phyloP scores from a whole-genome alignment of 1,140 invertebrate genomes.

The Diachasma alloeum region DNA sequence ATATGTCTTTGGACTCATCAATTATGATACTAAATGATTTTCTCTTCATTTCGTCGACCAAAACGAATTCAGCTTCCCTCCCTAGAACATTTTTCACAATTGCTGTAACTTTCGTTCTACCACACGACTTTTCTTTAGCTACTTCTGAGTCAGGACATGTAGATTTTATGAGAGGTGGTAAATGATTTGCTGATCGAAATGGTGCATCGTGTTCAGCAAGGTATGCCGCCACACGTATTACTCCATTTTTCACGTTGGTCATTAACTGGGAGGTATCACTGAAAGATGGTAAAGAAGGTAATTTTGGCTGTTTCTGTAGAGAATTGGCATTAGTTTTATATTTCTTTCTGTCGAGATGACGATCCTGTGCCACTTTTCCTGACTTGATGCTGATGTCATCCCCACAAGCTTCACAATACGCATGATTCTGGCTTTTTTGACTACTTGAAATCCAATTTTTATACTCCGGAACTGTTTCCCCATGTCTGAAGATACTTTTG shows the following conservation, averaged over 20 bases:
- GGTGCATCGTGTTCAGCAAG: background rate
- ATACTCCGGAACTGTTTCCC: background rate
- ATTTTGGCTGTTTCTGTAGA: background rate
- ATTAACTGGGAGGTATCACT: background rate
- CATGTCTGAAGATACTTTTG: constrained; percentile 11
- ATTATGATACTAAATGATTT: constrained; percentile 56
- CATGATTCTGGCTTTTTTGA: background rate
- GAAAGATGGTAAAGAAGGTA: background rate
- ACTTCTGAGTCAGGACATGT: constrained; percentile 4
- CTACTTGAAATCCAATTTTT: background rate
- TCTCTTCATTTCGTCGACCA: constrained; percentile 33
- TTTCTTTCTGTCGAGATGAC: background rate
- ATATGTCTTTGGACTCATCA: constrained; percentile 55
- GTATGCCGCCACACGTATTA: constrained; percentile 9
- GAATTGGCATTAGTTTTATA: constrained; percentile 8
- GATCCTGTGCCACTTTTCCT: constrained; percentile 1
- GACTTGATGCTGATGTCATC: constrained; percentile 3
- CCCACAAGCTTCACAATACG: background rate
- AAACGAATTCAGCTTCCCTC: constrained; percentile 19
- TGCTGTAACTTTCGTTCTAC: constrained; percentile 1
- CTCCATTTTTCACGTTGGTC: background rate
- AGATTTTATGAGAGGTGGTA: background rate
- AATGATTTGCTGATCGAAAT: background rate
- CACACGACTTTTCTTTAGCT: background rate
- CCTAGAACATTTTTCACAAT: constrained; percentile 37